phyloP scores from a whole-genome alignment of 2,113 vertebrate genomes.

The Amphilophus citrinellus region DNA sequence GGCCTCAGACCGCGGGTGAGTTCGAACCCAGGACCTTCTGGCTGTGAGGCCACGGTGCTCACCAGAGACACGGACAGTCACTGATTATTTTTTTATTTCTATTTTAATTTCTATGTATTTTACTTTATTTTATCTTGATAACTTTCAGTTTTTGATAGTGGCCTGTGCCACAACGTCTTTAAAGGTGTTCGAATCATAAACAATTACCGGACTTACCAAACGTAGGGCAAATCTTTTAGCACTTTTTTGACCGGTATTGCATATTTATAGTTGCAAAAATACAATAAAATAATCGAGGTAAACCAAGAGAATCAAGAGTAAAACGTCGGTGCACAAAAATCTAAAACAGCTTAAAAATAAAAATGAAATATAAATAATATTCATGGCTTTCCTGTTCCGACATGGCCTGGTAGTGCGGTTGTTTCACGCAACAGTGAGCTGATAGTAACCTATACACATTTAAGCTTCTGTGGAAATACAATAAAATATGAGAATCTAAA shows the following conservation, averaged over 20 bases:
- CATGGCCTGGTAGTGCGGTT: slow-evolving; percentile 40
- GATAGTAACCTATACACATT: slow-evolving; percentile 33
- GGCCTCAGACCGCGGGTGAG: not conserved
- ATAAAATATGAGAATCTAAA: not conserved
- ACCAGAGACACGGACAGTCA: not conserved
- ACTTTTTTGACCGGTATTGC: slow-evolving; percentile 13
- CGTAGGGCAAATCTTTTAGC: slow-evolving; percentile 19
- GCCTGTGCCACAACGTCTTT: slow-evolving; percentile 35
- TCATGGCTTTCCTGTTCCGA: slow-evolving; percentile 31
- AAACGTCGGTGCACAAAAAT: slow-evolving; percentile 35
- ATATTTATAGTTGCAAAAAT: slow-evolving; percentile 15
- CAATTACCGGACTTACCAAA: slow-evolving; percentile 60
- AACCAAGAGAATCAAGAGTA: slow-evolving; percentile 20
- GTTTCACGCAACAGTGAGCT: slow-evolving; percentile 50
- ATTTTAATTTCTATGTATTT: accelerated
- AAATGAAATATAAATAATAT: slow-evolving; percentile 45
- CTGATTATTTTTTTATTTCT: slow-evolving; percentile 29
- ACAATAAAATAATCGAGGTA: slow-evolving; percentile 7
- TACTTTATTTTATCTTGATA: slow-evolving; percentile 12
- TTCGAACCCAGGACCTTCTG: not conserved
- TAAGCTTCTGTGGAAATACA: not conserved
- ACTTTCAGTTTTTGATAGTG: slow-evolving; percentile 40
- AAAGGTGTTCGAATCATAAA: slow-evolving; percentile 49
- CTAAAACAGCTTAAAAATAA: slow-evolving; percentile 24
- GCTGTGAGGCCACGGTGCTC: not conserved